A percentile compares a stretch with the other conserved stretches of the same genome.
phyloP scores from a whole-genome alignment of 2,113 vertebrate species.

The Bothrops jararaca region DNA sequence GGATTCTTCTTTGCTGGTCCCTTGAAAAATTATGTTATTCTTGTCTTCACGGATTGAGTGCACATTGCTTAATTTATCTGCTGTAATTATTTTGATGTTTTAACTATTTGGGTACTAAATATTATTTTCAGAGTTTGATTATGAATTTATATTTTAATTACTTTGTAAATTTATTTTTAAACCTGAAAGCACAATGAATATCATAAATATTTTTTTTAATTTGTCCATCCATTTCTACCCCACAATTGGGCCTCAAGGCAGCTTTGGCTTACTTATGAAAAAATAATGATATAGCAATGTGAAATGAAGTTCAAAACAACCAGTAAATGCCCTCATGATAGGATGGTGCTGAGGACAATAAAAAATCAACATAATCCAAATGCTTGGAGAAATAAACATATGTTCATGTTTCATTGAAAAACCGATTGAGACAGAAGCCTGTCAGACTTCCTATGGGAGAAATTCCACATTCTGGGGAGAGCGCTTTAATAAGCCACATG shows the following conservation, averaged over 20 bases:
- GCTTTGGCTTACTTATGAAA: background rate
- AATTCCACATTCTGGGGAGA: background rate
- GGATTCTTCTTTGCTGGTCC: background rate
- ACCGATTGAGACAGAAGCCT: background rate
- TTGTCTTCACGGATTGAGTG: background rate
- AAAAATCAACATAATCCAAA: background rate
- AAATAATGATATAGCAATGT: background rate
- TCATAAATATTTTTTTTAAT: background rate
- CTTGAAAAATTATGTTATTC: background rate
- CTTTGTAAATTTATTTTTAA: background rate
- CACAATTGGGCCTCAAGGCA: background rate
- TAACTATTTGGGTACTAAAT: background rate
- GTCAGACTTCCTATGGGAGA: background rate
- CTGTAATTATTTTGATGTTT: background rate
- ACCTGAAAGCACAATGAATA: background rate
- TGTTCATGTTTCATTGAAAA: background rate
- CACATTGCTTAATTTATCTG: background rate
- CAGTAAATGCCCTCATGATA: background rate
- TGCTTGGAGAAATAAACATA: background rate
- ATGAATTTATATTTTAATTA: background rate
- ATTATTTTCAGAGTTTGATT: background rate
- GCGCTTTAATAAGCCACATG: background rate
- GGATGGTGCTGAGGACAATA: background rate
- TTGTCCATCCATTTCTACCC: background rate
- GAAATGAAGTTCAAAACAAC: background rate